Evolutionary conservation across 2,888 invertebrate species (phyloP).

Genomic region (Synanthedon andrenaeformis): DNA sequence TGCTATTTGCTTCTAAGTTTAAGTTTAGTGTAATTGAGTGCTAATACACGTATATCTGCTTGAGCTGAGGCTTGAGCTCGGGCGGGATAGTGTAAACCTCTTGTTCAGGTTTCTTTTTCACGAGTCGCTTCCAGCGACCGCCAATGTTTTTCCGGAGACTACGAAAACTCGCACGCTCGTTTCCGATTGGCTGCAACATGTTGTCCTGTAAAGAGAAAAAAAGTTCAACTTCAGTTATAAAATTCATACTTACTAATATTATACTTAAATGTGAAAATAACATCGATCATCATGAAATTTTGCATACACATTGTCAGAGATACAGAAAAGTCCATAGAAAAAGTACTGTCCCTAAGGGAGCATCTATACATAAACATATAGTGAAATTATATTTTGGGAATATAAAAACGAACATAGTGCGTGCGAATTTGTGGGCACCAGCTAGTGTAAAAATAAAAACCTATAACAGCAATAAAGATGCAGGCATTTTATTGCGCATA

Average conservation of each 20-base stretch:
- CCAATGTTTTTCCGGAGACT: conserved; percentile 88
- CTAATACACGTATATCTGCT: conserved; percentile 90
- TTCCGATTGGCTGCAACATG: conserved; percentile 78
- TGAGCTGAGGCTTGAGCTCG: conserved; percentile 87
- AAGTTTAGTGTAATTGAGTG: conserved; percentile 9
- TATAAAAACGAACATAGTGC: no score
- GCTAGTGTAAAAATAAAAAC: no score
- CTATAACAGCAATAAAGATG: no score
- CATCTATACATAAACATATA: no score
- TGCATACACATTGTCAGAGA: no score
- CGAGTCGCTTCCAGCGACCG: conserved; percentile 86
- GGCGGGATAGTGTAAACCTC: conserved; percentile 88
- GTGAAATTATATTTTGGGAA: no score
- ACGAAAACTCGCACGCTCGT: conserved; percentile 82
- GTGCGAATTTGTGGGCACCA: no score
- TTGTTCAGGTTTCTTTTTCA: conserved; percentile 85
- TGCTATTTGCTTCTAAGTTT: conserved; percentile 25
- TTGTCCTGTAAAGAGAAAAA: conserved; percentile 76
- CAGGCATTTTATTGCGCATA: no score
- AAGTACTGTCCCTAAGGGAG: conserved; percentile 23
- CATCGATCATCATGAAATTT: no score
- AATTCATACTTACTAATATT: background rate
- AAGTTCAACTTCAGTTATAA: conserved; percentile 12
- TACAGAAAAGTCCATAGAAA: conserved; percentile 2
- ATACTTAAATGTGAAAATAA: no score